Base-by-base conservation (phyloP, 2,113 vertebrate genomes). In the Seriola dumerili region DNA sequence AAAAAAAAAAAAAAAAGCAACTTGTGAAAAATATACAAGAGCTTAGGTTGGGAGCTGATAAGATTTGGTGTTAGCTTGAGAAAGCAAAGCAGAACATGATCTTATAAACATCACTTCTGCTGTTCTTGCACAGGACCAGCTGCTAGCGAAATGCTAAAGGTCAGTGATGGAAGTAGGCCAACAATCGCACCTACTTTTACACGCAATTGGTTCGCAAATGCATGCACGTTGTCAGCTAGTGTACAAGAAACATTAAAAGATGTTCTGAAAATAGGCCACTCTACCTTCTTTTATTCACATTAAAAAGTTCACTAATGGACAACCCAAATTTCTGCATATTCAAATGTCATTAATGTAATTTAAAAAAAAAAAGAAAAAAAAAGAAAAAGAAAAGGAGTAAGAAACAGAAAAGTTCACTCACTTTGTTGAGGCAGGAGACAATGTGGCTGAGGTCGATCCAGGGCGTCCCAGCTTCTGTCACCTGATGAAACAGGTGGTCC, bases 371-470 rank as follows among this genome's bases (percentile, higher is more conserved):
- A n/a, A 42, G 34, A 23, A 19, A 19, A 11, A 8, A 8, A 3
- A 2, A 38, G 5, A 7, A 38, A 38, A 38, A 7, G 8, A 38
- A 38, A 38, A 38, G 5, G 38, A 36, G 34, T 36, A 36, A 6
- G 6, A 0, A 8, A 57, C 11, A 23, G 55, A 16, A 25, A 38
- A 80, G 52, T 11, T 25, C 19, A 87, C 93, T 96, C 94, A 99
- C 98, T 96, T 99, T 99, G 95, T 99, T 99, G 96, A 99, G 97
- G 96, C 98, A 99, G 94, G 97, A 98, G 91, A 99, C 98, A 57
- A 99, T 99, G 94, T 99, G 98, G 95, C 98, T 99, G 94, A 99
- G 97, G 95, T 99, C 98, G 76, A 99, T 97, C 98, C 98, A 99
- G 76, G 98, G 98, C 76, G 96, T 97, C 89, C 98, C 98, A 1